Conservation (phyloP, 2,888 invertebrate genomes). For the Drosophila borborema region DNA sequence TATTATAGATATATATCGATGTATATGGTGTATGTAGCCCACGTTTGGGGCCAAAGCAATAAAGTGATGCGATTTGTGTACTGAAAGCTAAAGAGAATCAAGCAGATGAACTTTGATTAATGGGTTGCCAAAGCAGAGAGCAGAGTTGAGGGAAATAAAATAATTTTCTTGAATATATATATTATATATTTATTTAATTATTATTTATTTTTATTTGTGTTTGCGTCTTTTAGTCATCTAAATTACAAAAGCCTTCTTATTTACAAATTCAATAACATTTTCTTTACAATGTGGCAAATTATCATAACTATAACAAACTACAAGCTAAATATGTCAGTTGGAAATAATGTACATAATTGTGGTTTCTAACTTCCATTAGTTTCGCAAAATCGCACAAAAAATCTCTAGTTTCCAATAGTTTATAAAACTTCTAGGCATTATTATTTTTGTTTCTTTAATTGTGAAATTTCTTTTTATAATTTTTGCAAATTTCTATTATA, state of each 20-base stretch:
- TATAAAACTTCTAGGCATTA: conserved; percentile 45
- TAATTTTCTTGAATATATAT: conserved; percentile 14
- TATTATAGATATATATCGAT: neutral
- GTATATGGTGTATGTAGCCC: conserved; percentile 36
- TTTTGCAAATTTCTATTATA: conserved; percentile 37
- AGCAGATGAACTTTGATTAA: neutral
- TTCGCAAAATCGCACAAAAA: conserved; percentile 12
- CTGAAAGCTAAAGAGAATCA: conserved; percentile 51
- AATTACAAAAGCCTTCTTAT: conserved; percentile 69
- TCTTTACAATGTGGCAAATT: conserved; percentile 61
- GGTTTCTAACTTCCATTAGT: conserved; percentile 3
- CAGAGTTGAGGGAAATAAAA: neutral
- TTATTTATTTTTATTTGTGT: conserved; percentile 32
- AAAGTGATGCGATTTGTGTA: conserved; percentile 64
- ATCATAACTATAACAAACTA: conserved; percentile 59
- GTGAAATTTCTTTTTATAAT: conserved; percentile 20
- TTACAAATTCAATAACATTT: conserved; percentile 40
- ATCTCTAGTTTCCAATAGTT: conserved; percentile 35
- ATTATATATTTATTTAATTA: neutral
- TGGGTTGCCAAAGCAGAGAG: neutral
- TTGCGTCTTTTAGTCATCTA: conserved; percentile 64
- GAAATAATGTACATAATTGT: conserved; percentile 40
- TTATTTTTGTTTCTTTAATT: conserved; percentile 46
- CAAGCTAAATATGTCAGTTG: conserved; percentile 55
- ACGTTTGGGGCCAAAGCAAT: conserved; percentile 65